Evolutionary conservation across 2,113 vertebrate genomes (phyloP).

Genomic region (Tragelaphus strepsiceros): DNA sequence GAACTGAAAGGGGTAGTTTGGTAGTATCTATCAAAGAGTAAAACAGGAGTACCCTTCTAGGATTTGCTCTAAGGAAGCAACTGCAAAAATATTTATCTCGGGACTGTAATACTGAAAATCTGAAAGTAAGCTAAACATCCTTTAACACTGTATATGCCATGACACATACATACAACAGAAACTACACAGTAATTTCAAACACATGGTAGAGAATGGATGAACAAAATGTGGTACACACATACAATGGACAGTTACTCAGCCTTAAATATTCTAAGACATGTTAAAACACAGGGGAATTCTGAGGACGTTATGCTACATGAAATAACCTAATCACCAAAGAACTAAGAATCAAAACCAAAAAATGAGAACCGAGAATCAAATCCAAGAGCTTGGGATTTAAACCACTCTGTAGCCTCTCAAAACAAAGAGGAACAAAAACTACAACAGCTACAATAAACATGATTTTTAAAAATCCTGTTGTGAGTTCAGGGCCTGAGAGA

Average conservation of each 20-base stretch:
- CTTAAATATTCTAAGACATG: background rate
- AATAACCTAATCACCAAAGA: background rate
- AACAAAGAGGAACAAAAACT: constrained; percentile 30
- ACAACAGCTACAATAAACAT: background rate
- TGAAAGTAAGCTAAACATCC: background rate
- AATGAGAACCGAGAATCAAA: background rate
- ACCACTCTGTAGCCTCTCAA: background rate
- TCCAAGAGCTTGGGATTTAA: background rate
- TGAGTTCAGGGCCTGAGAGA: background rate
- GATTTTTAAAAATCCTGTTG: background rate
- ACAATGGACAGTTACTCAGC: background rate
- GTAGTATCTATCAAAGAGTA: background rate
- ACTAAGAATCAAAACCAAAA: background rate
- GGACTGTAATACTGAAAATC: background rate
- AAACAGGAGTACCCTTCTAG: background rate
- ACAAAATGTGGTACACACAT: background rate
- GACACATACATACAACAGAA: background rate
- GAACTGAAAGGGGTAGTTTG: background rate
- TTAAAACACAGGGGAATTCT: background rate
- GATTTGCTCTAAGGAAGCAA: background rate
- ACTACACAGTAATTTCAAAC: background rate
- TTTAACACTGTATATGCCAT: background rate
- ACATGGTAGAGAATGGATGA: background rate
- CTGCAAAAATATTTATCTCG: background rate
- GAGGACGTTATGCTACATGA: background rate